Conservation (phyloP, 1,140 invertebrate genomes). For the Drosophila varians region DNA sequence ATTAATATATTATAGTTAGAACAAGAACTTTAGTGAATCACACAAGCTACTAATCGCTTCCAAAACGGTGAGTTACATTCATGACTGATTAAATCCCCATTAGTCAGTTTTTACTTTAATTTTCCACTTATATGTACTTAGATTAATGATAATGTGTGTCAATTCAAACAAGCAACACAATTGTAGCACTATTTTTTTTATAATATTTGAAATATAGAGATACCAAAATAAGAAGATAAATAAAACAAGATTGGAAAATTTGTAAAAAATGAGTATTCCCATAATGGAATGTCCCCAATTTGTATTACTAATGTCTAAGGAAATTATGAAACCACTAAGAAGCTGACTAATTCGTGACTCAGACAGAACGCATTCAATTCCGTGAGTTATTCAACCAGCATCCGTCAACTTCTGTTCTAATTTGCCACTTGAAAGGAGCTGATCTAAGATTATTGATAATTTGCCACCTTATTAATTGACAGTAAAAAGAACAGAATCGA, state of each 20-base stretch:
- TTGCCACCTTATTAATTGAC: constrained; percentile 28
- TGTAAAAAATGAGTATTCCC: no score
- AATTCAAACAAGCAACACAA: neutral
- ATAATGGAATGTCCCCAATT: no score
- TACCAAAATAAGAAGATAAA: no score
- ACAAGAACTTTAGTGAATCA: neutral
- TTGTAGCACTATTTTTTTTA: no score
- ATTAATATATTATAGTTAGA: neutral
- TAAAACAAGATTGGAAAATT: no score
- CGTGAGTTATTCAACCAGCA: constrained; percentile 34
- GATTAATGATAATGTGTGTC: neutral
- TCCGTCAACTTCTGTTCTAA: constrained; percentile 47
- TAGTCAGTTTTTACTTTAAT: neutral
- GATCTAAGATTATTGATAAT: constrained; percentile 24
- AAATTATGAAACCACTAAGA: neutral
- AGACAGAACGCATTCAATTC: constrained; percentile 13
- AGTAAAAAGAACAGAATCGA: constrained; percentile 19
- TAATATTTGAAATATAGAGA: no score
- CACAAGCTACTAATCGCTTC: neutral
- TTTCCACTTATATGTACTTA: neutral
- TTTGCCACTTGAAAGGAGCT: constrained; percentile 44
- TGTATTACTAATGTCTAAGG: neutral
- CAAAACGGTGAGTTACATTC: neutral
- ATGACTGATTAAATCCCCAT: neutral
- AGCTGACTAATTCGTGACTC: constrained; percentile 24